A percentile compares a stretch with the other conserved stretches of the same genome.
These are phyloP conservation scores for Argyresthia goedartella DNA, from an alignment of 2,888 invertebrate species.

Conservation along the genomic window DNA sequence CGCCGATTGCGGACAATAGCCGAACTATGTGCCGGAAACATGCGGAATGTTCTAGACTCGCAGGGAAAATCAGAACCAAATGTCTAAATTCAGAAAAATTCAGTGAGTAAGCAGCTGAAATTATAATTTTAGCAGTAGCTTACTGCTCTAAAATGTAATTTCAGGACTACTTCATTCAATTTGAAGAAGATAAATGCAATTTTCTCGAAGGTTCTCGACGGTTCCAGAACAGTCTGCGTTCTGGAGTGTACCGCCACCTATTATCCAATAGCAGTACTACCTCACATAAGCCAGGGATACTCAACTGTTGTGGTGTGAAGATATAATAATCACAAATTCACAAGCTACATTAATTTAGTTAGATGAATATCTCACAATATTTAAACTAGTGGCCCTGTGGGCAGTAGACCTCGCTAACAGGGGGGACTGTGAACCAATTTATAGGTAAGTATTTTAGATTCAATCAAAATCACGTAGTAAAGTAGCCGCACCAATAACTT, in stretches of 20 bases:
- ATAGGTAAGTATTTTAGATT: too few species aligned
- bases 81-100: too few species aligned
- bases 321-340: too few species aligned
- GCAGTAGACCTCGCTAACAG: too few species aligned
- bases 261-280: constrained; percentile 23
- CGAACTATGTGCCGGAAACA: constrained; percentile 33
- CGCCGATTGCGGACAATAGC: constrained; percentile 29
- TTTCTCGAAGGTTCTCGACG: constrained; percentile 40
- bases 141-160: background rate
- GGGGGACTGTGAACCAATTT: too few species aligned
- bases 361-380: too few species aligned
- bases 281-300: background rate
- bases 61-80: too few species aligned
- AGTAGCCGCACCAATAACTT: too few species aligned
- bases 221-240: constrained; percentile 29
- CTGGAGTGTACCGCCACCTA: constrained; percentile 19
- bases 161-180: constrained; percentile 17
- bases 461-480: too few species aligned
- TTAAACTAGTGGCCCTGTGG: too few species aligned
- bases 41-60: constrained; percentile 42
- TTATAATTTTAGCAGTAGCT: background rate
- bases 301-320: constrained; percentile 16
- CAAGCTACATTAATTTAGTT: too few species aligned
- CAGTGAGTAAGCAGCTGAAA: background rate
- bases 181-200: constrained; percentile 5